Conservation (phyloP, 2,113 vertebrate genomes). For the Bungarus multicinctus region DNA sequence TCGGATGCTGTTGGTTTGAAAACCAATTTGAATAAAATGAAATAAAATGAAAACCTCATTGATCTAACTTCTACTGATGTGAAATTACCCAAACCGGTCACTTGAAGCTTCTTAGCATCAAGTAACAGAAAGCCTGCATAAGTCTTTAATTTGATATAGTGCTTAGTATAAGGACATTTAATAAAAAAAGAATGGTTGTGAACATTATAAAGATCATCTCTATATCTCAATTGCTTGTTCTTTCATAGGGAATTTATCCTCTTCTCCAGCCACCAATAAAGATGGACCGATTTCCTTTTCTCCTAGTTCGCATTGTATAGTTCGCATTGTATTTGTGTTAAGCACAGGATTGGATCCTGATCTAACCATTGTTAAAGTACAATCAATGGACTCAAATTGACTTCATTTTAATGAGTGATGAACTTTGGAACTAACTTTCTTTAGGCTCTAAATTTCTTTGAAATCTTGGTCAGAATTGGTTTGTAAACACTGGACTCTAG, state of each 20-base stretch:
- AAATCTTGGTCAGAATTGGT: background rate
- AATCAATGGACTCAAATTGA: background rate
- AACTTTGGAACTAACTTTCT: background rate
- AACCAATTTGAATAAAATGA: background rate
- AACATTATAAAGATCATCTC: background rate
- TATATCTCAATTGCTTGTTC: background rate
- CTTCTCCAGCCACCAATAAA: background rate
- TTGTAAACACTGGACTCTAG: background rate
- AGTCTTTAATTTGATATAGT: background rate
- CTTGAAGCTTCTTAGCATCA: background rate
- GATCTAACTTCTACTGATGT: background rate
- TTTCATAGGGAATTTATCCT: background rate
- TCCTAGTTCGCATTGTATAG: background rate
- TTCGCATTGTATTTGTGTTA: background rate
- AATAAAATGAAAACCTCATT: background rate
- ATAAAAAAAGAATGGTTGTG: background rate
- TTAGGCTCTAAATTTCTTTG: background rate
- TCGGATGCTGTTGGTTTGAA: background rate
- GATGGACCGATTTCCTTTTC: background rate
- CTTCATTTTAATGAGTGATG: background rate
- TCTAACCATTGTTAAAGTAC: background rate
- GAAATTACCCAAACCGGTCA: background rate
- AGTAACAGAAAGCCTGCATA: no score
- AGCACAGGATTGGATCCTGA: background rate
- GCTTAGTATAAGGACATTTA: background rate